Evolutionary conservation across 2,797 vertebrate genomes (phyloP).

Genomic region (Lithobates pipiens): DNA sequence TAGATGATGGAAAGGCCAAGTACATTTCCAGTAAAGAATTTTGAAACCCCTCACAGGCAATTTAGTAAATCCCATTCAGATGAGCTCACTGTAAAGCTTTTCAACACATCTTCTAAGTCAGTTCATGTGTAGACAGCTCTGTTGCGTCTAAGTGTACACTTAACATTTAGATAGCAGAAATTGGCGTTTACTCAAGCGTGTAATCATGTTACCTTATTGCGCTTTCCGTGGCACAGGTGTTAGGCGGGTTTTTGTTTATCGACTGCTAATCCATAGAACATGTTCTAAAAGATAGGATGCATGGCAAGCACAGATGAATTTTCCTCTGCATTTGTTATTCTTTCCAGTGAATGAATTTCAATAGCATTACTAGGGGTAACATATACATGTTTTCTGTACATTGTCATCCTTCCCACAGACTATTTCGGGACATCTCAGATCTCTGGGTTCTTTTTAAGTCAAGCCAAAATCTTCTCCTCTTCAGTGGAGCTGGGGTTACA

Average conservation of each 20-base stretch:
- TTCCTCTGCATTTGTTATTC: slow-evolving; percentile 6
- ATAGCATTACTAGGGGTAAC: slow-evolving; percentile 17
- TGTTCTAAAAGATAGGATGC: background rate
- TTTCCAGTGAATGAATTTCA: slow-evolving; percentile 44
- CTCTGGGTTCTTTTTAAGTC: slow-evolving; percentile 56
- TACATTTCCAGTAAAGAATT: slow-evolving; percentile 18
- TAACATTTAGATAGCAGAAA: slow-evolving; percentile 29
- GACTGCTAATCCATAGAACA: background rate
- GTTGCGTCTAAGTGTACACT: slow-evolving; percentile 5
- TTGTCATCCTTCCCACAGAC: slow-evolving; percentile 53
- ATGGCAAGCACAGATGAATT: background rate
- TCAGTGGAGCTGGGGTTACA: slow-evolving; percentile 53
- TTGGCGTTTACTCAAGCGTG: slow-evolving; percentile 10
- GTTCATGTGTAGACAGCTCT: slow-evolving; percentile 29
- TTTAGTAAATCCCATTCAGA: slow-evolving; percentile 3
- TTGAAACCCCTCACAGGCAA: slow-evolving; percentile 16
- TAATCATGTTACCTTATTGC: background rate
- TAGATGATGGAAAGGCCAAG: background rate
- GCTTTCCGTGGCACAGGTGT: slow-evolving; percentile 35
- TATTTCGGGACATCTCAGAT: slow-evolving; percentile 58
- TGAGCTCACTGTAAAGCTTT: slow-evolving; percentile 11
- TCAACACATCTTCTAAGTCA: slow-evolving; percentile 7
- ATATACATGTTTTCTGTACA: slow-evolving; percentile 34
- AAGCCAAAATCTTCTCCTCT: slow-evolving; percentile 55
- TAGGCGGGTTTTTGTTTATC: slow-evolving; percentile 1